These are phyloP conservation scores for Scaptomyza pallida DNA, from an alignment of 1,140 invertebrate species.

Conservation along the genomic window DNA sequence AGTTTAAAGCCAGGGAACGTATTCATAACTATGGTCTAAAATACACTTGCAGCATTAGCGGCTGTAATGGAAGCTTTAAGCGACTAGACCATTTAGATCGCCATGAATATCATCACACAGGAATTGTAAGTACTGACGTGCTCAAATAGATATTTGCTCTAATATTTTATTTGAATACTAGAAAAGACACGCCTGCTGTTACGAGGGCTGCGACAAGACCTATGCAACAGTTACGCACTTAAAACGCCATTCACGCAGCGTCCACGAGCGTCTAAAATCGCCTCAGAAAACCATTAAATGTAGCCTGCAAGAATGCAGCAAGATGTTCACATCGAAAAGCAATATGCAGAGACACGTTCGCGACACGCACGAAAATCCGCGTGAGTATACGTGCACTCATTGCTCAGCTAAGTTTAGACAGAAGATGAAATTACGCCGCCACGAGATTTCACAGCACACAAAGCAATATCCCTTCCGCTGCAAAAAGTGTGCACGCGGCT, in stretches of 20 bases:
- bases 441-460: constrained; percentile 75
- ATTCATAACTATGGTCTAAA: constrained; percentile 64
- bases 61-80: constrained; percentile 65
- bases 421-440: constrained; percentile 72
- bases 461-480: constrained; percentile 68
- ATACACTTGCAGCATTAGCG: constrained; percentile 62
- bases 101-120: constrained; percentile 80
- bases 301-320: constrained; percentile 54
- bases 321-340: constrained; percentile 63
- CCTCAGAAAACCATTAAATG: constrained; percentile 66
- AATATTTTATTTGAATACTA: constrained; percentile 17
- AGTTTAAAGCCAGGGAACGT: constrained; percentile 42
- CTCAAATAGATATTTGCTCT: neutral
- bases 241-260: constrained; percentile 71
- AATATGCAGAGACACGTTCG: constrained; percentile 77
- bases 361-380: constrained; percentile 66
- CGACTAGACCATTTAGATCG: constrained; percentile 76
- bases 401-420: constrained; percentile 75
- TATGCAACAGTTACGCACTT: constrained; percentile 76
- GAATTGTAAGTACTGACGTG: constrained; percentile 58
- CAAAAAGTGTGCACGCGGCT: constrained; percentile 68
- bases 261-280: constrained; percentile 57
- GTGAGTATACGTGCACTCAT: constrained; percentile 61
- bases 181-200: constrained; percentile 75
- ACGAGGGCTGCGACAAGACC: constrained; percentile 69